phyloP scores from a whole-genome alignment of 2,797 vertebrate genomes.

The Enteromius radiatus region DNA sequence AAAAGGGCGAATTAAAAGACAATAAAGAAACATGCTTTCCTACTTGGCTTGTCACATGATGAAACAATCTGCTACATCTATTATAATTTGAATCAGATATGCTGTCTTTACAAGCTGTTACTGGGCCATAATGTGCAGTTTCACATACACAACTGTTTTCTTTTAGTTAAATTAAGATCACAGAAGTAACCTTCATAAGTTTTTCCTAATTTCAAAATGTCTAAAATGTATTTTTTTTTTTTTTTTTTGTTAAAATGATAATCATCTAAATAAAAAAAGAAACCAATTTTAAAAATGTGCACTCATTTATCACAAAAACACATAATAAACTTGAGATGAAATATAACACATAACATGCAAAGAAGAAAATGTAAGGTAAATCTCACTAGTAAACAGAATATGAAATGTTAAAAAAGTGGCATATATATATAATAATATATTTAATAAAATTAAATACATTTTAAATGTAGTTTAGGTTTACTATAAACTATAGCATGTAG shows the following conservation, averaged over 20 bases:
- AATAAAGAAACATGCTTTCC: slow-evolving; percentile 38
- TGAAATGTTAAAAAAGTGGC: too few relatives aligned
- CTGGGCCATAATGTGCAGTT: slow-evolving; percentile 3
- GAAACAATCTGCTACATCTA: slow-evolving; percentile 30
- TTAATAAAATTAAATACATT: neutral
- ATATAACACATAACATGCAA: neutral
- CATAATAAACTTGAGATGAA: too few relatives aligned
- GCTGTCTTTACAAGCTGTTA: neutral
- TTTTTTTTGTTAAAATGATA: too few relatives aligned
- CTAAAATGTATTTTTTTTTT: too few relatives aligned
- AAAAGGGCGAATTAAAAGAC: slow-evolving; percentile 48
- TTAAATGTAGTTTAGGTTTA: neutral
- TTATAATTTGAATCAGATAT: slow-evolving; percentile 18
- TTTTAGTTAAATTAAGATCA: too few relatives aligned
- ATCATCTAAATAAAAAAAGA: too few relatives aligned
- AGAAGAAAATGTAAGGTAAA: neutral
- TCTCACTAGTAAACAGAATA: neutral
- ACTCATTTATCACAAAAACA: too few relatives aligned
- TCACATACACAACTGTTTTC: too few relatives aligned
- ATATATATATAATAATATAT: too few relatives aligned
- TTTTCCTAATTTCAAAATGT: too few relatives aligned
- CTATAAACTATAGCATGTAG: neutral
- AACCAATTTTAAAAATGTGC: too few relatives aligned
- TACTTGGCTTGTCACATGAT: slow-evolving; percentile 21
- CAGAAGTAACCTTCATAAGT: too few relatives aligned